Percentiles rank a stretch among this genome's conserved stretches.
These are phyloP conservation scores for Aplochiton taeniatus DNA, from an alignment of 2,797 vertebrate genomes.

Conservation along the genomic window DNA sequence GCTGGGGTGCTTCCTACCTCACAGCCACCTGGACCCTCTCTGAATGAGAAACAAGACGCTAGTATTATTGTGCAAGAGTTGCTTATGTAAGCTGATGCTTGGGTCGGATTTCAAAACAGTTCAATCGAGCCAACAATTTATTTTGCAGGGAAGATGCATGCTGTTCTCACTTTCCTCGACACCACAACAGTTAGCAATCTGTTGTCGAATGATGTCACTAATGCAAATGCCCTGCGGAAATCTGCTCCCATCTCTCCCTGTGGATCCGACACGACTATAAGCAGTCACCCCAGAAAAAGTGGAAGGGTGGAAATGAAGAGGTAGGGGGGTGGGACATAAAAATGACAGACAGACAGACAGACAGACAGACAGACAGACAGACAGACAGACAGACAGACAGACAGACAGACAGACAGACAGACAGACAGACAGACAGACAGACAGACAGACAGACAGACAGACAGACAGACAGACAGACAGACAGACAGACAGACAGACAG, in stretches of 20 bases:
- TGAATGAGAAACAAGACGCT: background rate
- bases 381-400: background rate
- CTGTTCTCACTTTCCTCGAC: slow-evolving; percentile 13
- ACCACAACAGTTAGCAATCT: slow-evolving; percentile 6
- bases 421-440: background rate
- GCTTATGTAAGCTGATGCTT: background rate
- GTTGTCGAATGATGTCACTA: slow-evolving; percentile 24
- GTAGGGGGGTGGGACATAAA: too few species aligned
- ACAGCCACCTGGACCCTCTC: too few species aligned
- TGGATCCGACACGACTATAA: slow-evolving; percentile 11
- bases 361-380: slow-evolving; percentile 21
- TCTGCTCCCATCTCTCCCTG: slow-evolving; percentile 16
- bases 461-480: background rate
- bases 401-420: slow-evolving; percentile 24
- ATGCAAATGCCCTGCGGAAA: slow-evolving; percentile 26
- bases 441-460: slow-evolving; percentile 22
- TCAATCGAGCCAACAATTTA: slow-evolving; percentile 5
- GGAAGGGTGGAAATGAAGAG: background rate
- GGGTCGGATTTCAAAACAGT: background rate
- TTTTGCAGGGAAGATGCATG: slow-evolving; percentile 11
- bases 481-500: slow-evolving; percentile 8
- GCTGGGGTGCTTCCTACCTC: too few species aligned
- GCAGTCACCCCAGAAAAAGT: background rate
- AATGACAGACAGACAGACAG: background rate
- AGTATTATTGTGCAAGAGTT: background rate